These are phyloP conservation scores for Metallyticus violacea DNA, from an alignment of 2,888 invertebrate species.

Conservation along the genomic window DNA sequence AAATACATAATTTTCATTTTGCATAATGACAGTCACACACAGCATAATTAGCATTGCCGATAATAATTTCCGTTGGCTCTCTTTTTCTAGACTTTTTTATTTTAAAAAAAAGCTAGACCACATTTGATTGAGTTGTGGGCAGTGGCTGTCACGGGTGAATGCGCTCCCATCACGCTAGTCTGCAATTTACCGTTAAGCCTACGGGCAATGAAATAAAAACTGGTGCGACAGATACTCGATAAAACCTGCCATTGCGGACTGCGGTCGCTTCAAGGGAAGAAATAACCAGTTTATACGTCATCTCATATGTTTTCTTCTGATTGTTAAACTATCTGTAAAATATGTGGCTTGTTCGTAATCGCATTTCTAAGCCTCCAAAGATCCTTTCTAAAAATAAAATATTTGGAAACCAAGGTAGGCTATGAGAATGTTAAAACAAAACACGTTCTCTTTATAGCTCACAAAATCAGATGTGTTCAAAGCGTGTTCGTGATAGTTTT, in stretches of 20 bases:
- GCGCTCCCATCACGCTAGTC: neutral
- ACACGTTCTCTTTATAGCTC: no score
- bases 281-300: no score
- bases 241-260: neutral
- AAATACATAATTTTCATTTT: neutral
- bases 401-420: no score
- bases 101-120: neutral
- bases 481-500: no score
- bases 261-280: no score
- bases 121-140: neutral
- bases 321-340: no score
- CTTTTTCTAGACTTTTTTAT: neutral
- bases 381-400: no score
- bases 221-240: conserved; percentile 15
- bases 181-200: conserved; percentile 14
- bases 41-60: neutral
- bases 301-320: no score
- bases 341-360: no score
- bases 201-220: neutral
- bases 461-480: no score
- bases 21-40: neutral
- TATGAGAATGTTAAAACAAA: no score
- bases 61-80: neutral
- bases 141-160: neutral
- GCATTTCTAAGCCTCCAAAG: no score